These are phyloP conservation scores for Phymastichus coffea DNA, from an alignment of 1,140 invertebrate species.

Conservation along the genomic window DNA sequence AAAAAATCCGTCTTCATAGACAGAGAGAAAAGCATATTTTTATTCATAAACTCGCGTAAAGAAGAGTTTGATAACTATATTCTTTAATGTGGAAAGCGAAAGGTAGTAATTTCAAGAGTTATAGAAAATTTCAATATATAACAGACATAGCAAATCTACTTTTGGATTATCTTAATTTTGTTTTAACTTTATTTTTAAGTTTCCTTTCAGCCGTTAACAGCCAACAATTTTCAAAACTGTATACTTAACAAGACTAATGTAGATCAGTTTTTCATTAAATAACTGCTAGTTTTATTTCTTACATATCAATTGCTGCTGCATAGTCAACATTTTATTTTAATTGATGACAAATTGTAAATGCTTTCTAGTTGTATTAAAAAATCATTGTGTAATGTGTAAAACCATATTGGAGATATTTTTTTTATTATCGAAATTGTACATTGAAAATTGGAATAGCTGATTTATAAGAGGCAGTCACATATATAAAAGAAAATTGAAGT, in stretches of 20 bases:
- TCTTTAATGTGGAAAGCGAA: slow-evolving; percentile 7
- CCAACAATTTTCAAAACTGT: neutral
- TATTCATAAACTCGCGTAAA: neutral
- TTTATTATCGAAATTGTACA: too few relatives aligned
- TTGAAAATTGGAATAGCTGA: too few relatives aligned
- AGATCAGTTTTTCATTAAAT: slow-evolving; percentile 3
- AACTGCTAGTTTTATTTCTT: neutral
- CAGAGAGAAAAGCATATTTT: slow-evolving; percentile 4
- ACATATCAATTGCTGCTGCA: neutral
- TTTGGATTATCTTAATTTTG: neutral
- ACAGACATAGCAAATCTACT: neutral
- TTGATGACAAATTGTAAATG: slow-evolving; percentile 8
- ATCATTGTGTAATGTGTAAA: too few relatives aligned
- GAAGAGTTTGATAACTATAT: neutral
- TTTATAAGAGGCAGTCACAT: too few relatives aligned
- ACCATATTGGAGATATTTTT: too few relatives aligned
- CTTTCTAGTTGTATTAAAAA: slow-evolving; percentile 4
- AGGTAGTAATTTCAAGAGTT: neutral
- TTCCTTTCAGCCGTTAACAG: neutral
- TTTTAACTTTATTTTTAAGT: neutral
- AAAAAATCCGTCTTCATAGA: slow-evolving; percentile 8
- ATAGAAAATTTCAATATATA: neutral
- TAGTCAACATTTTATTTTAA: neutral
- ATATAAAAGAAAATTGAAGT: too few relatives aligned
- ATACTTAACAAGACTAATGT: neutral